Evolutionary conservation across 1,140 invertebrate genomes (phyloP).

Genomic region (Anagrus nilaparvatae): DNA sequence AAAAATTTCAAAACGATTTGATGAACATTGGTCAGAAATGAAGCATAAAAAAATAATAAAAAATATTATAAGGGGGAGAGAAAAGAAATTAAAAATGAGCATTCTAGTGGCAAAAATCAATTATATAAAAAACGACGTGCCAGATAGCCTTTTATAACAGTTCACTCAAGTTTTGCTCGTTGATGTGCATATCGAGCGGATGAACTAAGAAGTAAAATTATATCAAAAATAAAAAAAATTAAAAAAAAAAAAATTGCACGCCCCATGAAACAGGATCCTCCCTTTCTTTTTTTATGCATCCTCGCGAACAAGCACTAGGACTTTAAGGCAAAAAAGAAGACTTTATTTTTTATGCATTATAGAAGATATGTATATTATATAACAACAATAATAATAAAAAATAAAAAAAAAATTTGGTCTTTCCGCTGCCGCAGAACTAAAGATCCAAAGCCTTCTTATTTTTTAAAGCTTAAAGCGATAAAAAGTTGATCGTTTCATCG

Average conservation of each 20-base stretch:
- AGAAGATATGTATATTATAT: no score
- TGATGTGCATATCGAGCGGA: background rate
- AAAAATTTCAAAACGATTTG: no score
- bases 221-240: background rate
- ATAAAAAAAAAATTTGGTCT: slow-evolving; percentile 2
- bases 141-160: slow-evolving; percentile 10
- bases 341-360: no score
- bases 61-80: background rate
- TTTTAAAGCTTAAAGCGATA: background rate
- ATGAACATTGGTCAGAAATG: no score
- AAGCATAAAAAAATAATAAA: no score
- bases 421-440: slow-evolving; percentile 12
- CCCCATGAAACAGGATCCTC: slow-evolving; percentile 8
- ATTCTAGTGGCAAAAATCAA: slow-evolving; percentile 10
- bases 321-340: background rate
- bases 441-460: slow-evolving; percentile 4
- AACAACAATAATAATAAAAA: background rate
- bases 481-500: slow-evolving; percentile 17
- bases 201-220: background rate
- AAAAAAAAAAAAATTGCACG: no score
- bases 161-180: slow-evolving; percentile 1
- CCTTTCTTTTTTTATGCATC: slow-evolving; percentile 8
- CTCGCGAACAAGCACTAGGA: no score
- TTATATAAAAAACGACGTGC: slow-evolving; percentile 10
- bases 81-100: background rate